Evolutionary conservation across 2,797 vertebrate species (phyloP), one percentile per base, ranked within the genome.

Genomic region (Enteromius afrohamiltoni): DNA sequence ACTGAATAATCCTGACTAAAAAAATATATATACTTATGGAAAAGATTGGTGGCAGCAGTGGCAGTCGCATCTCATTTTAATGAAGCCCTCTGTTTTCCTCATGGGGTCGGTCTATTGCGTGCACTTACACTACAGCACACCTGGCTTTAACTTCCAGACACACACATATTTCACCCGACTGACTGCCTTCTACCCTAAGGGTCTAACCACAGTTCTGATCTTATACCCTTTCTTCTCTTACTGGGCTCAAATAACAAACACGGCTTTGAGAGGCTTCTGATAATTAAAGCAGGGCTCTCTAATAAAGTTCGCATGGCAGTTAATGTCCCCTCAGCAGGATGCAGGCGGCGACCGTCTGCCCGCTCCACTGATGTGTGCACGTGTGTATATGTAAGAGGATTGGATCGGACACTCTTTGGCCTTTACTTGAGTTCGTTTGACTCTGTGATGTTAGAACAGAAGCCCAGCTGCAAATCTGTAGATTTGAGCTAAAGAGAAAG

Each of bases 221-320:
- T 58, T 17, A 6, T 64, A 76, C 47, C 45, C 68, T 83, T 81
- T 90, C 77, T 84, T 88, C 86, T 86, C 80, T 91, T 88, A 85
- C 87, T 67, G 26, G 53, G 81, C 84, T 82, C 77, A 73, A 84
- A 90, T 90, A 93, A 91, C 90, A 93, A 93, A 92, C 87, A 90
- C 65, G 4, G 45, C 73, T 82, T 82, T 77, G 76, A 86, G 74
- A 37, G 58, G 81, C 42, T 84, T 86, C 82, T 84, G 87, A 89
- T 84, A 87, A 88, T 87, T 85, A 86, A 84, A 85, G 60, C 81
- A 83, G 62, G 83, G 74, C 84, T 85, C 51, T 80, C 40, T 85
- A 88, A 89, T 88, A 85, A 90, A 87, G 64, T 85, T 83, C 87
- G 84, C 77, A 81, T 84, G 85, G 81, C 82, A 58, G 76, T 86